A percentile compares a stretch with the other conserved stretches of the same genome.
Conservation (phyloP, 2,888 invertebrate genomes). For the Drosophila peninsularis region DNA sequence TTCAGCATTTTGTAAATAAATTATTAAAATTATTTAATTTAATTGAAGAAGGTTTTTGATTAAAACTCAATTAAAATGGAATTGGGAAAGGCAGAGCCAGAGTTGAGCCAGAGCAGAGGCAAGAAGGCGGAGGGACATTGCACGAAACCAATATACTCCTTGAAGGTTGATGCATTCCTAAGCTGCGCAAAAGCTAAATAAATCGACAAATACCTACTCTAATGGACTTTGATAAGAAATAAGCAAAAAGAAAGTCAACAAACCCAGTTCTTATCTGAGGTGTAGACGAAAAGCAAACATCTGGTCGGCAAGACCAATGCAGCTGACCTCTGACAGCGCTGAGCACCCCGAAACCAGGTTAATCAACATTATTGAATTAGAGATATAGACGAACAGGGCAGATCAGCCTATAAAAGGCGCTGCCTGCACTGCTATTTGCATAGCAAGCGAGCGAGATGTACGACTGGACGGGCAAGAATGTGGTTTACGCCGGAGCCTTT, state of each 20-base stretch:
- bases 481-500: slow-evolving; percentile 80
- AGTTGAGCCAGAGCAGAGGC: no score
- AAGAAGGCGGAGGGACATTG: no score
- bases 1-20: slow-evolving; percentile 36
- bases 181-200: neutral
- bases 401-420: slow-evolving; percentile 28
- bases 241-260: neutral
- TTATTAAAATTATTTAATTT: slow-evolving; percentile 14
- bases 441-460: slow-evolving; percentile 66
- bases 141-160: no score
- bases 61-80: no score
- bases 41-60: neutral
- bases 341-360: neutral
- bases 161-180: neutral
- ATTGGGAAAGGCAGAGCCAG: no score
- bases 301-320: slow-evolving; percentile 11
- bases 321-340: slow-evolving; percentile 11
- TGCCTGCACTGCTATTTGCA: neutral
- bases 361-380: slow-evolving; percentile 2
- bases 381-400: neutral
- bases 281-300: slow-evolving; percentile 4
- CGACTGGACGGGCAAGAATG: slow-evolving; percentile 80
- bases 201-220: neutral
- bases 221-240: slow-evolving; percentile 29
- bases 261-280: slow-evolving; percentile 5